Base-by-base conservation (phyloP, 2,797 vertebrate species). In the Rachycentron canadum region DNA sequence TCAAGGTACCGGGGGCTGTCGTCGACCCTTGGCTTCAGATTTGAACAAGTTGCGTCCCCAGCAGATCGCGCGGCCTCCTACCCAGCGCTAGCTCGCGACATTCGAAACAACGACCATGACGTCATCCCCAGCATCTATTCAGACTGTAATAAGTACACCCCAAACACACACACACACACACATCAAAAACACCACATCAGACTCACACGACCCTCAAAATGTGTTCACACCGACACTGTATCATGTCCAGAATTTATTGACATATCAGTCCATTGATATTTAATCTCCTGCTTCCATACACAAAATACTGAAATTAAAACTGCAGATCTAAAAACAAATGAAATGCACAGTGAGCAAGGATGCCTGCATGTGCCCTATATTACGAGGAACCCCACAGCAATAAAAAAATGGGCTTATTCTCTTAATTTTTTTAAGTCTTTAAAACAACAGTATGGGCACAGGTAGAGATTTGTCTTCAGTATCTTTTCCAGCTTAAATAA, bases 81-180 rank as follows among this genome's bases (percentile, higher is more conserved):
- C 84, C 85, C 90, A 79, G 86, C 87, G 87, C 84, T 79, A 88
- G 79, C 91, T 90, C 85, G 79, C 90, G 90, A 94, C 91, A 94
- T 93, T 87, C 73, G 91, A 91, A 94, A 95, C 94, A 91, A 94
- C 92, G 89, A 89, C 36, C 82, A 87, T 94, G 94, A 95, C 94
- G 94, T 95, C 94, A 95, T 12, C 55, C 72, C 26, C 53, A 87
- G 83, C 89, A 83, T 89, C 89, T 82, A 80, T 80, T 83, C 83
- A 82, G 60, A 84, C 83, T 43, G 68, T 71, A 73, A 41, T 75
- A 84, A 89, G 78, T 82, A 47, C 30, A 25, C 23, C 5, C 64
- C 7, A 34, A 16, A 12, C 49, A 25, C 47, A 25, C 23, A 25
- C 32, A 19, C 41, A 53, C 13, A 25, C 40, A 55, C 55, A 28